These are phyloP conservation scores for Porites rus DNA, from an alignment of 92 coral and sea anemone genomes.

Conservation along the genomic window DNA sequence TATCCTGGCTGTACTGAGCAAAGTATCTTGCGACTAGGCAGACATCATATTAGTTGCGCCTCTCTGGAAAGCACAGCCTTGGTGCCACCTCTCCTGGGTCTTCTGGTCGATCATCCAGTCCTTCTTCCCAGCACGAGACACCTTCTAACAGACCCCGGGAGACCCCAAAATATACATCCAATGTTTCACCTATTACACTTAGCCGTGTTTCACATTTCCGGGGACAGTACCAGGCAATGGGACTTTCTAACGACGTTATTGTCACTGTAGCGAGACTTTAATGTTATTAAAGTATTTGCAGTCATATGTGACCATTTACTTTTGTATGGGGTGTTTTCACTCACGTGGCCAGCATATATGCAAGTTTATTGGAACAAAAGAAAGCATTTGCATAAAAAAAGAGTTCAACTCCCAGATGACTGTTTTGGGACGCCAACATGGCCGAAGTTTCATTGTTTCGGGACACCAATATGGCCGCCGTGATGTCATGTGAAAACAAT, in stretches of 20 bases:
- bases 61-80: constrained; percentile 55
- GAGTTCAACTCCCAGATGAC: no score
- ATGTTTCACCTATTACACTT: constrained; percentile 45
- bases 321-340: no score
- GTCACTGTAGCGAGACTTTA: no score
- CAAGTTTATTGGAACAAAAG: no score
- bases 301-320: no score
- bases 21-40: constrained; percentile 34
- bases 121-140: neutral
- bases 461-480: no score
- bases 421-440: no score
- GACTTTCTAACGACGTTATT: constrained; percentile 23
- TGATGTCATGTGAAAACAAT: no score
- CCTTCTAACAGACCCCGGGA: constrained; percentile 17
- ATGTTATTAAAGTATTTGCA: no score
- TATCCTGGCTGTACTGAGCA: constrained; percentile 41
- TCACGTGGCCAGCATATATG: no score
- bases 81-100: constrained; percentile 58
- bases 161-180: constrained; percentile 31
- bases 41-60: constrained; percentile 55
- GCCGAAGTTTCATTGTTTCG: no score
- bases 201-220: constrained; percentile 39
- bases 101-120: constrained; percentile 48
- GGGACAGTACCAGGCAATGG: constrained; percentile 41
- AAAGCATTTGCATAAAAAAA: no score